Evolutionary conservation across 2,888 invertebrate species (phyloP), one percentile per base, ranked within the genome.

Genomic region (Desoria tigrina): DNA sequence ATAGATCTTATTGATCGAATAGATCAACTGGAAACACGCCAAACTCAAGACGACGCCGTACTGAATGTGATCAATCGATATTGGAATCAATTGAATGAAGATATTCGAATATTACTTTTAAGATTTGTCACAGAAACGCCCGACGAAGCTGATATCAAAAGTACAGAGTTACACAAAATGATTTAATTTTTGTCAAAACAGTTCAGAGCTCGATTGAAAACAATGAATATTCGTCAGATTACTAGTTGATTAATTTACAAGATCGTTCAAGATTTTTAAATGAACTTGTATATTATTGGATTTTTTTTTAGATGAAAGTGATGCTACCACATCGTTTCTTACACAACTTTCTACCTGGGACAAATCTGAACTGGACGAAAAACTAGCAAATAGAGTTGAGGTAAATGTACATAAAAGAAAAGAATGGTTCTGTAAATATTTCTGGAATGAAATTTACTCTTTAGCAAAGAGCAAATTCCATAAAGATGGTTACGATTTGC

Each of bases 291-390:
- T 16, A 11, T 39, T 39, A n/a, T n/a, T n/a, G 9, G 9, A 16
- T 39, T 11, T 16, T 39, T 39, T 39, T 39, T 39, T 78, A 92
- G 92, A 95, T 85, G 96, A 96, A 81, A 94, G 92, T 81, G 94
- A 94, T 82, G 94, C 94, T 0, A 95, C 96, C 9, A 96, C 94
- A 9, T 94, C 94, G 6, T 98, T 98, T 81, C 85, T 98, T 51
- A 90, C 94, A 82, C 92, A 96, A 79, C 81, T 98, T 45, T 95
- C 96, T 1, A 95, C 95, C 0, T 97, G 97, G 96, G 97, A 98
- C 79, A 94, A 95, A 78, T 94, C 95, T 78, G 97, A 98, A 79
- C 82, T 98, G 62, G 97, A 98, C 78, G 95, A 96, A 74, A 94
- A 95, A 81, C 83, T 98, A 42, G 93, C 94, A 0, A 94, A 96